Evolutionary conservation across 2,113 vertebrate species (phyloP).

Genomic region (Falco punctatus): DNA sequence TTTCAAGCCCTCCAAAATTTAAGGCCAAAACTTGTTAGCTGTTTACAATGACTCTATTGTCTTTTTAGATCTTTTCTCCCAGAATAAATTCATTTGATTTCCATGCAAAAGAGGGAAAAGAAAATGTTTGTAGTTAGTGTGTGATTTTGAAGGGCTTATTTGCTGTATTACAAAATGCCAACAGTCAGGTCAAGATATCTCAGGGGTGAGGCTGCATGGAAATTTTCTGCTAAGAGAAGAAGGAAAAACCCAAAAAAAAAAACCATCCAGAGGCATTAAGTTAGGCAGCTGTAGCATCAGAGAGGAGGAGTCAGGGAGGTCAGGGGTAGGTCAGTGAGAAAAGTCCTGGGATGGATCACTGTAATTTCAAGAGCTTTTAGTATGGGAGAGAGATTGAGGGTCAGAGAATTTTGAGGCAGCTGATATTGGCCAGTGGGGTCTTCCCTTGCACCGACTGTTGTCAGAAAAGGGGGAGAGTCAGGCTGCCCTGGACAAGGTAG

Average conservation of each 20-base stretch:
- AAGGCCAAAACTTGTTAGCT: neutral
- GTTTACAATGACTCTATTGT: neutral
- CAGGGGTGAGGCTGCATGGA: neutral
- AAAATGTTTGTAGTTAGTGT: neutral
- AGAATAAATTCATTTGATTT: neutral
- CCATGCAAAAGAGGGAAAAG: neutral
- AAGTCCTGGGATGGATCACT: neutral
- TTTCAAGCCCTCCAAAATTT: neutral
- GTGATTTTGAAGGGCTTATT: neutral
- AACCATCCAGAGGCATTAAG: neutral
- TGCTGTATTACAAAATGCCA: neutral
- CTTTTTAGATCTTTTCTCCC: neutral
- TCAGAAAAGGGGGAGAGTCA: neutral
- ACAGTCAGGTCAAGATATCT: neutral
- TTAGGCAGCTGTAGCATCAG: neutral
- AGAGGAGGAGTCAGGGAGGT: neutral
- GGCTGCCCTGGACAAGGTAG: neutral
- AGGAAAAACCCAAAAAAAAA: neutral
- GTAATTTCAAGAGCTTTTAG: neutral
- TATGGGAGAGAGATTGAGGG: neutral
- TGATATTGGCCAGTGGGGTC: neutral
- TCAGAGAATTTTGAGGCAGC: neutral
- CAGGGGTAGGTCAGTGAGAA: neutral
- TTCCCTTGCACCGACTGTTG: neutral
- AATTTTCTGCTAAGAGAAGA: neutral